Percentiles rank a stretch among this genome's conserved stretches.
Conservation (phyloP, 2,888 invertebrate genomes). For the Ornithoptera priamus region DNA sequence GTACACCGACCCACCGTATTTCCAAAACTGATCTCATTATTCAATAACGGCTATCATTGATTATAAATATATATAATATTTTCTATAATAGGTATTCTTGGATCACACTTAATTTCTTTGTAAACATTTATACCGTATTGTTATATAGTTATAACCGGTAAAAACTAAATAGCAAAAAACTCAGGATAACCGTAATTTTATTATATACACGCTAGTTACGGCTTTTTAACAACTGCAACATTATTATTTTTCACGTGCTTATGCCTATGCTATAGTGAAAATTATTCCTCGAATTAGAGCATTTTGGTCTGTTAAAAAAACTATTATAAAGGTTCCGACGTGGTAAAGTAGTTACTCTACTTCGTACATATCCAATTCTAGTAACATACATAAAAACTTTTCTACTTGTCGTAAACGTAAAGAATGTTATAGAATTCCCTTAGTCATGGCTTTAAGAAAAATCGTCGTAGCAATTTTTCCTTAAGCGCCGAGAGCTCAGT, state of each 20-base stretch:
- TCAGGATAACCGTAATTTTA: background rate
- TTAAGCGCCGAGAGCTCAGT: constrained; percentile 11
- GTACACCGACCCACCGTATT: background rate
- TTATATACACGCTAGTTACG: background rate
- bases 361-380: constrained; percentile 10
- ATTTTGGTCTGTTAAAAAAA: background rate
- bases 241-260: background rate
- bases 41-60: no score
- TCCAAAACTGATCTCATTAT: no score
- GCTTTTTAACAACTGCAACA: background rate
- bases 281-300: background rate
- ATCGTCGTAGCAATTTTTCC: constrained; percentile 7
- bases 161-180: no score
- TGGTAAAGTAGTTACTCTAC: background rate
- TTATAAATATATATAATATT: no score
- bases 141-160: no score
- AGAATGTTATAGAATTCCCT: constrained; percentile 2
- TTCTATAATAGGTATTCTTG: no score
- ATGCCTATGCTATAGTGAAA: constrained; percentile 1
- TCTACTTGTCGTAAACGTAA: constrained; percentile 14
- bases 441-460: constrained; percentile 4
- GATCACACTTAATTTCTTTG: no score
- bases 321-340: constrained; percentile 17
- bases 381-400: constrained; percentile 21
- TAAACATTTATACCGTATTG: no score